Percentiles rank a stretch among this genome's conserved stretches.
Evolutionary conservation across 2,113 vertebrate species (phyloP).

Genomic region (Halcyon malimbica): DNA sequence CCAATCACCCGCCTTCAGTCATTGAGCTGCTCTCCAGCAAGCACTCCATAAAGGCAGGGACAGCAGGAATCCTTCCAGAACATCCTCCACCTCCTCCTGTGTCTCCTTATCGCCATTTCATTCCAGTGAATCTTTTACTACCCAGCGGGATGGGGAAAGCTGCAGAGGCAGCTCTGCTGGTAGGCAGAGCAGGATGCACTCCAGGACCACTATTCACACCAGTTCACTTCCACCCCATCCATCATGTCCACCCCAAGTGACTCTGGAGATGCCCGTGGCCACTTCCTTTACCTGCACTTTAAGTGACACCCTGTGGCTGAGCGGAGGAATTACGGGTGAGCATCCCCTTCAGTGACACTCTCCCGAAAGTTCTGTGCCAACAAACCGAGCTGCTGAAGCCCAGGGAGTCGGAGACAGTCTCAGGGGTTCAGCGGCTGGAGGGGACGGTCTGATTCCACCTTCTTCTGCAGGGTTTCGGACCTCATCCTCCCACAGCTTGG

Average conservation of each 20-base stretch:
- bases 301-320: slow-evolving; percentile 67
- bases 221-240: not conserved
- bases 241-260: not conserved
- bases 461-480: not conserved
- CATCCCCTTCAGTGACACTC: not conserved
- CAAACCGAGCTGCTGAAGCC: not conserved
- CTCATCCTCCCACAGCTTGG: not conserved
- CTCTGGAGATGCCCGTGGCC: not conserved
- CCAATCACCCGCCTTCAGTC: not conserved
- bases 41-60: not conserved
- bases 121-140: not conserved
- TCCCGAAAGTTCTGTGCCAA: not conserved
- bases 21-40: not conserved
- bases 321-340: not conserved
- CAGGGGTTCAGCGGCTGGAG: rapidly evolving
- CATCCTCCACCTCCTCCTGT: not conserved
- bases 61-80: not conserved
- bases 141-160: not conserved
- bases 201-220: not conserved
- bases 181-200: not conserved
- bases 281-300: slow-evolving; percentile 23
- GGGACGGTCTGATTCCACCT: not conserved
- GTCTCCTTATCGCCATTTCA: not conserved
- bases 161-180: not conserved
- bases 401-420: rapidly evolving